phyloP scores from a whole-genome alignment of 1,140 invertebrate genomes.

The Paramacrobiotus metropolitanus region DNA sequence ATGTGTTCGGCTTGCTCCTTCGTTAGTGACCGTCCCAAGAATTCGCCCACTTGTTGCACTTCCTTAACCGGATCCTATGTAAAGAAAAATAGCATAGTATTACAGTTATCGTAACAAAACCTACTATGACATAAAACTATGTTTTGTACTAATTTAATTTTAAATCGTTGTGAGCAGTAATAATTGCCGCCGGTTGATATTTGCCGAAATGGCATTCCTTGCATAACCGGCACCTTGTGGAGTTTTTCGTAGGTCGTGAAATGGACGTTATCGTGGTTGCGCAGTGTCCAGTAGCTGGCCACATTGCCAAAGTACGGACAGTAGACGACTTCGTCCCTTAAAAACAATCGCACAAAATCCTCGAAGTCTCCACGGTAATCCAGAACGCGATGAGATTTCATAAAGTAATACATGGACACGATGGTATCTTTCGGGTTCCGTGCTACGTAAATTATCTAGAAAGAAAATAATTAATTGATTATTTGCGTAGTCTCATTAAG shows the following conservation, averaged over 20 bases:
- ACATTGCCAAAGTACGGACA: conserved; percentile 2
- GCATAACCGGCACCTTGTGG: not conserved
- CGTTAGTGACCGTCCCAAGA: not conserved
- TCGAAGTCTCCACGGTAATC: conserved; percentile 1
- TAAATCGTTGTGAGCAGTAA: too few species aligned
- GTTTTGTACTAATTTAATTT: too few species aligned
- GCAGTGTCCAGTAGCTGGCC: not conserved
- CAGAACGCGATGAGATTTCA: not conserved
- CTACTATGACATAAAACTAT: too few species aligned
- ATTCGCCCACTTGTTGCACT: not conserved
- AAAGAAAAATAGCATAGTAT: not conserved
- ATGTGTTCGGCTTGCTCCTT: not conserved
- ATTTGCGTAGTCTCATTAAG: too few species aligned
- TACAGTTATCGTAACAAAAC: too few species aligned
- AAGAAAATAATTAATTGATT: too few species aligned
- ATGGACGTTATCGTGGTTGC: not conserved
- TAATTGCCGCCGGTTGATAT: too few species aligned
- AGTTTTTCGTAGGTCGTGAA: conserved; percentile 2
- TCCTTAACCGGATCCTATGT: not conserved
- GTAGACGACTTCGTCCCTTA: not conserved
- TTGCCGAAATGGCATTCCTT: not conserved
- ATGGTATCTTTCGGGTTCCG: not conserved
- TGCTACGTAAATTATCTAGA: conserved; percentile 1
- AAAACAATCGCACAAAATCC: not conserved
- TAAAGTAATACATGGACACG: conserved; percentile 1